Base-by-base conservation (phyloP, 2,888 invertebrate genomes). In the Tetheella fluctuosa region DNA sequence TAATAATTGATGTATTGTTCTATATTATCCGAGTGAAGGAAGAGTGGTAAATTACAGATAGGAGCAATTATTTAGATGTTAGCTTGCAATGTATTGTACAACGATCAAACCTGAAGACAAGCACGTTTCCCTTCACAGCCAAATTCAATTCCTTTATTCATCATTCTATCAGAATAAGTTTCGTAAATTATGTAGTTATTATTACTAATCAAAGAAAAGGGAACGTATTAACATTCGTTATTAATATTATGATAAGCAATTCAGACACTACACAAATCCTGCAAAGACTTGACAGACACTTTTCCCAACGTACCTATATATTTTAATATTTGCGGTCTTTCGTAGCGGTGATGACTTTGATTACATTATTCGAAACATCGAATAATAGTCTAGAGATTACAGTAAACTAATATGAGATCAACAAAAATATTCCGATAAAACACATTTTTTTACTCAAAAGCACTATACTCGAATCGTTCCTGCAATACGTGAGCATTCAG, bases 381-480 rank as follows among this genome's bases (percentile, higher is more conserved):
- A n/a, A n/a, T n/a, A n/a, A n/a, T n/a, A n/a, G n/a, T n/a, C n/a
- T n/a, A n/a, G n/a, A n/a, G n/a, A n/a, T 56, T 58, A 60, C 63
- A 64, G 61, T 64, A 63, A 69, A 61, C 58, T 63, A 65, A 8
- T 67, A 65, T 70, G 67, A 62, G 64, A 63, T 68, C 64, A 71
- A 69, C 71, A 70, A 69, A 69, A 70, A 68, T 58, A 61, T 59
- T 67, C 20, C 42, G 42, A 42, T n/a, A n/a, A n/a, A n/a, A n/a
- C n/a, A n/a, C n/a, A n/a, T n/a, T n/a, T n/a, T n/a, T n/a, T n/a
- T n/a, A n/a, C n/a, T n/a, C 34, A 34, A 61, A 57, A 65, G 60
- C 58, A 57, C 62, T 61, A 70, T 73, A 78, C 76, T 74, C 69
- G 68, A 73, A 73, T 77, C 62, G 70, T 70, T 69, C 69, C 73